Evolutionary conservation across 2,888 invertebrate genomes (phyloP).

Genomic region (Acanthosepion pharaonis): DNA sequence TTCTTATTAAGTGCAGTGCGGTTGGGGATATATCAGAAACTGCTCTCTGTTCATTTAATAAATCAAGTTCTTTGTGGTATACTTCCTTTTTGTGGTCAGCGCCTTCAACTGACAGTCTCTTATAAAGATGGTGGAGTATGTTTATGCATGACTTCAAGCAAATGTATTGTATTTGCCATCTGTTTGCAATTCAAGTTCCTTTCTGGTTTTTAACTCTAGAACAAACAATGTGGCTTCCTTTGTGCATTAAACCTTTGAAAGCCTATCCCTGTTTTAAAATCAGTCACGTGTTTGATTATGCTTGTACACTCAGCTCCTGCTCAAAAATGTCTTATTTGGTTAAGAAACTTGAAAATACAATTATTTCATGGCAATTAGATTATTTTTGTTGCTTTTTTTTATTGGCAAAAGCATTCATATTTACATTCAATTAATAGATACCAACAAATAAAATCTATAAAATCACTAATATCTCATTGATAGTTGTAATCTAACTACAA

Average conservation of each 20-base stretch:
- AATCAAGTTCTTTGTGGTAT: too few species aligned
- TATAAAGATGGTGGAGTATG: background rate
- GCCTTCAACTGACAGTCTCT: background rate
- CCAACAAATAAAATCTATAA: background rate
- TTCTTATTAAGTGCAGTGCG: too few species aligned
- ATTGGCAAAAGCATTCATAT: background rate
- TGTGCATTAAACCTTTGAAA: background rate
- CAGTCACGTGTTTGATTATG: too few species aligned
- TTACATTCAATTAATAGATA: background rate
- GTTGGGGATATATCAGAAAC: too few species aligned
- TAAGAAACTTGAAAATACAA: background rate
- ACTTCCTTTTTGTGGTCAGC: too few species aligned
- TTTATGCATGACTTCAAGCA: background rate
- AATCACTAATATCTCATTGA: background rate
- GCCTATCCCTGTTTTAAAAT: too few species aligned
- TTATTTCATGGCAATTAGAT: background rate
- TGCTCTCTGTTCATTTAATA: too few species aligned
- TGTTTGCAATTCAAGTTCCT: background rate
- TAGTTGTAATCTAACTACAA: background rate
- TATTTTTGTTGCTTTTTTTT: background rate
- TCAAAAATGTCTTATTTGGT: background rate
- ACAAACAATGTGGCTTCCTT: background rate
- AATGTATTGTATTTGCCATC: slow-evolving; percentile 1
- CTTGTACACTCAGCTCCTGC: background rate
- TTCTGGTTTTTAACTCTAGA: background rate